Percentiles rank a stretch among this genome's conserved stretches.
phyloP scores from a whole-genome alignment of 2,113 vertebrate genomes.

The Condylura cristata region DNA sequence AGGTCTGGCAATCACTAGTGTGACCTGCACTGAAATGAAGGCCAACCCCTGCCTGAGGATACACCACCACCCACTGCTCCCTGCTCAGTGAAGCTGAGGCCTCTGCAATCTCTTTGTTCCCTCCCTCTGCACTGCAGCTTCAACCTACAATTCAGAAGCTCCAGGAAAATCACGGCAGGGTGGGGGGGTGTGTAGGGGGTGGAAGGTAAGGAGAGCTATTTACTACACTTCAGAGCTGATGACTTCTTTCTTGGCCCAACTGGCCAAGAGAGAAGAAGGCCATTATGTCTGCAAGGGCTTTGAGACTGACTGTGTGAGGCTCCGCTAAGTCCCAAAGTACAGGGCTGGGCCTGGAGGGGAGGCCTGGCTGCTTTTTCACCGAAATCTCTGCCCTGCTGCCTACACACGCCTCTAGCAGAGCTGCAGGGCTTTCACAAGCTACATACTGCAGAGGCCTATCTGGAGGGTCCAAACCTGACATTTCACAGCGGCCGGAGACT shows the following conservation, averaged over 20 bases:
- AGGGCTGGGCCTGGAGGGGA: not conserved
- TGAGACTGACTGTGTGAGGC: not conserved
- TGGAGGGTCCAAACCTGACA: too few species aligned
- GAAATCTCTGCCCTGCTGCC: not conserved
- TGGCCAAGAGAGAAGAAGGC: not conserved
- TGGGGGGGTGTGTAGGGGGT: too few species aligned
- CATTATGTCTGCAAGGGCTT: not conserved
- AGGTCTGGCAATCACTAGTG: not conserved
- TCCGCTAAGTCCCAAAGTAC: not conserved
- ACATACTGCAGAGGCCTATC: not conserved
- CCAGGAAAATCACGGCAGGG: not conserved
- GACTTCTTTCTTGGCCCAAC: not conserved
- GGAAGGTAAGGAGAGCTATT: not conserved
- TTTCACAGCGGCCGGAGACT: not conserved
- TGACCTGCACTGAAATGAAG: not conserved
- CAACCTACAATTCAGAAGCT: not conserved
- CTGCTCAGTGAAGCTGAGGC: not conserved
- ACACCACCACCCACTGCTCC: not conserved
- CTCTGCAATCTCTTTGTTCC: not conserved
- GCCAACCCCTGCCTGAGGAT: not conserved
- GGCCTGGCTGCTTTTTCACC: not conserved
- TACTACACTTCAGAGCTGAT: not conserved
- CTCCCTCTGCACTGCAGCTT: not conserved
- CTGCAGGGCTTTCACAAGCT: not conserved
- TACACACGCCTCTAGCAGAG: not conserved